Conservation (phyloP, 2,888 invertebrate species). For the Pogonocherus hispidulus region DNA sequence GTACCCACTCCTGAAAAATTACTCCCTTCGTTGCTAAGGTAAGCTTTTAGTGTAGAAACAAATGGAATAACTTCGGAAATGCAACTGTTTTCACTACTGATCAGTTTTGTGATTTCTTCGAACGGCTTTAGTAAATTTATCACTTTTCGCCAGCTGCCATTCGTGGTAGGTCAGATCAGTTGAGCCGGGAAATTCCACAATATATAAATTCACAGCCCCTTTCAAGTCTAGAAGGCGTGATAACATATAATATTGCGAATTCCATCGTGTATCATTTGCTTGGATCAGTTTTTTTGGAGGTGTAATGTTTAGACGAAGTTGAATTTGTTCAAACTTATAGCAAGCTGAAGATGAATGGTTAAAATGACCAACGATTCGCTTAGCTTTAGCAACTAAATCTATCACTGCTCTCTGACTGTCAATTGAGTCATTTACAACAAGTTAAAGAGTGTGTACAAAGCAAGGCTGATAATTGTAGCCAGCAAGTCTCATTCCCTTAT, state of each 20-base stretch:
- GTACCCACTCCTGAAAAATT: no score
- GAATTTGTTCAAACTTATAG: slow-evolving; percentile 6
- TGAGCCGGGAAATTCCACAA: not conserved
- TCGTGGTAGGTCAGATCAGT: slow-evolving; percentile 9
- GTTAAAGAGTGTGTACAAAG: slow-evolving; percentile 5
- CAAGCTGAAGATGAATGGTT: slow-evolving; percentile 6
- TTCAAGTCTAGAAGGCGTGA: not conserved
- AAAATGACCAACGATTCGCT: slow-evolving; percentile 9
- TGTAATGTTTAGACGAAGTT: not conserved
- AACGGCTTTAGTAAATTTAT: no score
- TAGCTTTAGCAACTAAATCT: not conserved
- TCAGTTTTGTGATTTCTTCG: not conserved
- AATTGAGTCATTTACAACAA: not conserved
- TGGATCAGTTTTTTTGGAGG: not conserved
- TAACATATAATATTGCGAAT: slow-evolving; percentile 16
- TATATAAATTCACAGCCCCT: slow-evolving; percentile 1
- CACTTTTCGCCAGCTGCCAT: not conserved
- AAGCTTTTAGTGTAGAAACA: not conserved
- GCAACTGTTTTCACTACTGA: not conserved
- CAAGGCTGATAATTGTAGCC: not conserved
- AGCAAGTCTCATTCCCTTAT: not conserved
- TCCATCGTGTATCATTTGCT: slow-evolving; percentile 14
- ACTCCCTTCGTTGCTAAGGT: no score
- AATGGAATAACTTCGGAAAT: not conserved
- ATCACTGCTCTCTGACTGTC: not conserved